Base-by-base conservation (phyloP, 2,113 vertebrate genomes). In the Petroica traversi region DNA sequence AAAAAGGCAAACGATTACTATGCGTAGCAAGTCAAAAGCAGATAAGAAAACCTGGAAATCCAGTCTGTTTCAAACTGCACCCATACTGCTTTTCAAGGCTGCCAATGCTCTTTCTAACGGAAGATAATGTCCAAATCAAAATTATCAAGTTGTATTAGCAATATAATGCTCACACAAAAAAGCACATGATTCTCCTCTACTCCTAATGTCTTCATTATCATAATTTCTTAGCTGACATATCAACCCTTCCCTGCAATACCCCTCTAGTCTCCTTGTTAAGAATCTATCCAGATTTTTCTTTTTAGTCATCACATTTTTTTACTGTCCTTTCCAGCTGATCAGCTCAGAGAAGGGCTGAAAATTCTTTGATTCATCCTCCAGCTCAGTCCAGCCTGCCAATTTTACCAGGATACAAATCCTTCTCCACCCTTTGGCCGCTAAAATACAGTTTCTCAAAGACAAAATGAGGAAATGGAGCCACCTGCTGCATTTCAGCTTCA, bases 401-500 rank as follows among this genome's bases (percentile, higher is more conserved):
- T 88, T 26, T 29, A 68, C 72, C 55, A 88, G 26, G 20, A 85
- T 9, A 73, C 54, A 85, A 93, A 90, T 7, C 1, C 17, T 79
- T 58, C 54, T 69, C 38, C 46, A 64, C 33, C 18, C 40, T 72
- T 52, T 61, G 55, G 63, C 46, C 57, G 55, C 61, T 78, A 59
- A 59, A 58, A 87, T 31, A 22, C 49, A 80, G 43, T 55, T 90
- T 46, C 34, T 67, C 67, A 71, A 88, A 57, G 58, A 85, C n/a
- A 79, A 76, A 89, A 73, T 25, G 51, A 90, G 58, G 29, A 66
- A 93, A 83, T 25, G 26, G 82, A 95, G 90, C 85, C 88, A 96
- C 63, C 71, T 76, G 85, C 79, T 93, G 71, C 51, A 80, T 92
- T 80, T 67, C 43, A 66, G 5, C 72, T 83, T 88, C 71, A 85